phyloP scores from a whole-genome alignment of 2,113 vertebrate species.

The Cardinalis cardinalis region DNA sequence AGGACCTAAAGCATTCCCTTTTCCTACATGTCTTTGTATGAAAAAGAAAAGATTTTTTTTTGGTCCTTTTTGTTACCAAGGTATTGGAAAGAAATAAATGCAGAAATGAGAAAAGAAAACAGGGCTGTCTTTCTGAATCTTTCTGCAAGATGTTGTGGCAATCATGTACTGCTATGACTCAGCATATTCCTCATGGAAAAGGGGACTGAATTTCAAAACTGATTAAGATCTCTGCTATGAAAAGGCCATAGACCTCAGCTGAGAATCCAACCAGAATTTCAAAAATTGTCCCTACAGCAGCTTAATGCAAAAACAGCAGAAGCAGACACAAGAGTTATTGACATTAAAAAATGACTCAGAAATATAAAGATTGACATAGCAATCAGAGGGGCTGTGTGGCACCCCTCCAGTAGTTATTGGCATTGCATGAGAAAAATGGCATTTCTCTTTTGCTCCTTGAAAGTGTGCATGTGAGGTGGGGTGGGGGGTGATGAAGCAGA shows the following conservation, averaged over 20 bases:
- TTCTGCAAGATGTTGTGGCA: neutral
- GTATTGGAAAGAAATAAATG: neutral
- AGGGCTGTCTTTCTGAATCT: neutral
- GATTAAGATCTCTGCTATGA: neutral
- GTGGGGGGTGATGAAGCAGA: neutral
- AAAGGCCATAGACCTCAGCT: neutral
- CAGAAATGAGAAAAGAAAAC: neutral
- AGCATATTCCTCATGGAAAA: neutral
- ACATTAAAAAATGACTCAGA: neutral
- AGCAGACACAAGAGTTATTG: neutral
- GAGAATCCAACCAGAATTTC: neutral
- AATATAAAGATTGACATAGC: neutral
- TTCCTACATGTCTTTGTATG: neutral
- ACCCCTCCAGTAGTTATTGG: neutral
- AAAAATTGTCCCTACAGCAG: neutral
- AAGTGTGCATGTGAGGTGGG: neutral
- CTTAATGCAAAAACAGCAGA: neutral
- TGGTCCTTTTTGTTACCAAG: neutral
- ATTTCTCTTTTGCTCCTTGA: neutral
- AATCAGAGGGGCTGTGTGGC: neutral
- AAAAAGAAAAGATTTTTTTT: neutral
- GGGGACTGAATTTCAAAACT: neutral
- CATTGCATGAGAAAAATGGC: neutral
- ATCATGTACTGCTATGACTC: constrained; percentile 8
- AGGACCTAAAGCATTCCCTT: neutral